These are phyloP conservation scores for Tetropium fuscum DNA, from an alignment of 2,888 invertebrate genomes.

Conservation along the genomic window DNA sequence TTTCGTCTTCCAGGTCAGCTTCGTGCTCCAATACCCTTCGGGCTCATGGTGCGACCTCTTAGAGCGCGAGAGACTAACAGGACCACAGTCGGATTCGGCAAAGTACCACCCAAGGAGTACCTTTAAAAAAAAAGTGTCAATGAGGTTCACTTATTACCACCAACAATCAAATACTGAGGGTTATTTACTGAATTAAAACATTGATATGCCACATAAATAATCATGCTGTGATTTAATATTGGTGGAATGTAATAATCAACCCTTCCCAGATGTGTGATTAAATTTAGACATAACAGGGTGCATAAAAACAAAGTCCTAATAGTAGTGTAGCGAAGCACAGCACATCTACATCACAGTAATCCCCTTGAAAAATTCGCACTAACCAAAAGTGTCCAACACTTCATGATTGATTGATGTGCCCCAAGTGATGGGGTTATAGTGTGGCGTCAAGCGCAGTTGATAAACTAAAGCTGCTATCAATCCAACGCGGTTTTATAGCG, in stretches of 20 bases:
- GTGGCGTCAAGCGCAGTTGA: slow-evolving; percentile 59
- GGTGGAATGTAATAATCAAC: too few species aligned
- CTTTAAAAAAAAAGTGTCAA: slow-evolving; percentile 61
- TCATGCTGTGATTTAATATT: too few species aligned
- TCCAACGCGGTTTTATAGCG: slow-evolving; percentile 59
- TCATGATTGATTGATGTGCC: slow-evolving; percentile 57
- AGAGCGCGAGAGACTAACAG: slow-evolving; percentile 67
- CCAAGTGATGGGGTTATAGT: slow-evolving; percentile 48
- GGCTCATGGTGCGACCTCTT: slow-evolving; percentile 74
- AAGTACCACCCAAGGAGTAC: slow-evolving; percentile 71
- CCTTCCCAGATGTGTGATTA: too few species aligned
- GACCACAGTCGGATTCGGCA: slow-evolving; percentile 63
- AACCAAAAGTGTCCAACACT: slow-evolving; percentile 65
- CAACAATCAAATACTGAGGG: neutral
- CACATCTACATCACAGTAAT: slow-evolving; percentile 10
- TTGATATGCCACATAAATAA: too few species aligned
- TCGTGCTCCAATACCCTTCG: slow-evolving; percentile 84
- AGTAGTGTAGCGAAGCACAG: too few species aligned
- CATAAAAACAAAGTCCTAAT: too few species aligned
- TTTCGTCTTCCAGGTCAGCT: slow-evolving; percentile 85
- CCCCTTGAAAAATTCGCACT: slow-evolving; percentile 53
- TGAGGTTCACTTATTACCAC: too few species aligned
- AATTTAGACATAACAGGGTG: too few species aligned
- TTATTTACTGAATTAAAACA: too few species aligned
- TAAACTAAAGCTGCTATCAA: slow-evolving; percentile 58